Percentiles rank a stretch among this genome's conserved stretches.
Conservation (phyloP, 64 coral and sea anemone genomes). For the Stylophora pistillata region DNA sequence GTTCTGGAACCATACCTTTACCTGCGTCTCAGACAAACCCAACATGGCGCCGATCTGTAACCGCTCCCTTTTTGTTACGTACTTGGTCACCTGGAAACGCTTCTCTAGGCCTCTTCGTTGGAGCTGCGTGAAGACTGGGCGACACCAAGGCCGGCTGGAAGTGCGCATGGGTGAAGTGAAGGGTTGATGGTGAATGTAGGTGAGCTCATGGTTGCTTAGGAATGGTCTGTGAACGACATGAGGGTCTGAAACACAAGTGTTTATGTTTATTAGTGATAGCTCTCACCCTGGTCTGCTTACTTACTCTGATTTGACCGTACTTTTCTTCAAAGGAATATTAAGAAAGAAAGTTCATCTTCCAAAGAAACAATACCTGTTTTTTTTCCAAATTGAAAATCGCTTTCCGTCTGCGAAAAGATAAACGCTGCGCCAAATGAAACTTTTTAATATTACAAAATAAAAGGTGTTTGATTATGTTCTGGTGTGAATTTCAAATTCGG, state of each 20-base stretch:
- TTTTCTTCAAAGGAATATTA: too few species aligned
- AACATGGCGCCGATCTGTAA: slow-evolving; percentile 68
- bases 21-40: slow-evolving; percentile 67
- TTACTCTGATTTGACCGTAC: too few species aligned
- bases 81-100: slow-evolving; percentile 61
- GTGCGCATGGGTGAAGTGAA: slow-evolving; percentile 28
- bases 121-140: slow-evolving; percentile 69
- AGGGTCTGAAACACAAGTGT: slow-evolving; percentile 2
- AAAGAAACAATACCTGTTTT: too few species aligned
- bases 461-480: too few species aligned
- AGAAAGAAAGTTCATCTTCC: too few species aligned
- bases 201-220: neutral
- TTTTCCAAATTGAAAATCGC: too few species aligned
- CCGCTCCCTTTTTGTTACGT: slow-evolving; percentile 63
- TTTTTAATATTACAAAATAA: too few species aligned
- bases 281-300: too few species aligned
- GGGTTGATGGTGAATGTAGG: slow-evolving; percentile 5
- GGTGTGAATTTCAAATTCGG: too few species aligned
- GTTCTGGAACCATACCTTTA: slow-evolving; percentile 75
- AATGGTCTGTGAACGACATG: neutral
- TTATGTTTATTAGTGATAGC: neutral
- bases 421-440: too few species aligned
- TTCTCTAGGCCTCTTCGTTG: slow-evolving; percentile 69
- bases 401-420: too few species aligned
- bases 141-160: slow-evolving; percentile 60